Conservation (phyloP, 2,797 vertebrate genomes). For the Jordanella pulchra region DNA sequence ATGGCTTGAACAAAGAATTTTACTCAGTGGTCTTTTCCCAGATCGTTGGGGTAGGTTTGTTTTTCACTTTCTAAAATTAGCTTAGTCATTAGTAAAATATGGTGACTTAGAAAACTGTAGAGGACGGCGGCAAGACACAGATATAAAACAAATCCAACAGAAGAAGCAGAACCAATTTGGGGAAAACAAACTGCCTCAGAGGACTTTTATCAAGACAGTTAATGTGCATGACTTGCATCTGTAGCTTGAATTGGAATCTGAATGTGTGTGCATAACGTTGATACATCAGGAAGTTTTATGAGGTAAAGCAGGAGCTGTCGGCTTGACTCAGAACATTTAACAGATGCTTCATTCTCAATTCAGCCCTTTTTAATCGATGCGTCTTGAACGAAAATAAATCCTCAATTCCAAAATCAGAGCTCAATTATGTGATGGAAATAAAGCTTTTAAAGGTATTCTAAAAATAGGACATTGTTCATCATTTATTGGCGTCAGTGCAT, state of each 20-base stretch:
- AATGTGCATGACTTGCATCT: slow-evolving; percentile 36
- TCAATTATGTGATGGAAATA: background rate
- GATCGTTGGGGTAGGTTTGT: background rate
- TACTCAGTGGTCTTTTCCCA: background rate
- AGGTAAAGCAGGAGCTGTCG: slow-evolving; percentile 24
- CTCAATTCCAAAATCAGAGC: background rate
- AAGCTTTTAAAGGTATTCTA: background rate
- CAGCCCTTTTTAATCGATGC: background rate
- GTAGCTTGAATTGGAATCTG: slow-evolving; percentile 1
- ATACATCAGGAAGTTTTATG: slow-evolving; percentile 46
- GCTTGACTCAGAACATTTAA: slow-evolving; percentile 29
- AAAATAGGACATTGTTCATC: background rate
- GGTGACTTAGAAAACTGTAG: background rate
- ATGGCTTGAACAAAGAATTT: background rate
- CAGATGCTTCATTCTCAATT: slow-evolving; percentile 31
- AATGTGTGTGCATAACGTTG: slow-evolving; percentile 13
- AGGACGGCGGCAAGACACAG: background rate
- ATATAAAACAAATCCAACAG: background rate
- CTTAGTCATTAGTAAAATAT: background rate
- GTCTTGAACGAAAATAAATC: background rate
- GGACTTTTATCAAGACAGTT: slow-evolving; percentile 36
- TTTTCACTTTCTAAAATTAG: background rate
- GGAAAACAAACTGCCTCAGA: slow-evolving; percentile 8
- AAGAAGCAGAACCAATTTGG: slow-evolving; percentile 1
- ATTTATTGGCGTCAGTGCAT: background rate